These are phyloP conservation scores for Amphiura filiformis DNA, from an alignment of 35 echinoderm and acorn worm genomes.

Conservation along the genomic window DNA sequence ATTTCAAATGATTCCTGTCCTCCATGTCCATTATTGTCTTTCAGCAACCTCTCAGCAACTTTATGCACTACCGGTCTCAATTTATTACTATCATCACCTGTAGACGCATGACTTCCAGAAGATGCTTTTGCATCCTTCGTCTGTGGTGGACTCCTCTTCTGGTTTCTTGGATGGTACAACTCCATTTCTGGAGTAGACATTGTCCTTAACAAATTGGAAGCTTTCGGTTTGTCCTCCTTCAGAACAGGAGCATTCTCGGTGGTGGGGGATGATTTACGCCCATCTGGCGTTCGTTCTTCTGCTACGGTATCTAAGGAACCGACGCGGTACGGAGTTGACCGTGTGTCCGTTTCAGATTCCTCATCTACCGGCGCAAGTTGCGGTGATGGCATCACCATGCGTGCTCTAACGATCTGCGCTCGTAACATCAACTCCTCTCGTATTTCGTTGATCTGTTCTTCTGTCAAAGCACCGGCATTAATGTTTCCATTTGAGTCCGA, in stretches of 20 bases:
- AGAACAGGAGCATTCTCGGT: background rate
- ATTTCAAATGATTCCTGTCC: slow-evolving; percentile 58
- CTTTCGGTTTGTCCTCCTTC: background rate
- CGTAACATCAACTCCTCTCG: background rate
- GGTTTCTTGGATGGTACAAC: background rate
- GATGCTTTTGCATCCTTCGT: background rate
- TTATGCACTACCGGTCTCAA: background rate
- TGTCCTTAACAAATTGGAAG: background rate
- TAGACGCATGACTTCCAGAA: background rate
- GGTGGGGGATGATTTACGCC: background rate
- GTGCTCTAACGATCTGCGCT: background rate
- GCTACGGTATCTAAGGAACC: background rate
- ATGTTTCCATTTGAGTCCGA: background rate
- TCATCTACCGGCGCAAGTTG: slow-evolving; percentile 15
- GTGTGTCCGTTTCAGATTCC: background rate
- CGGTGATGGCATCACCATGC: slow-evolving; percentile 31
- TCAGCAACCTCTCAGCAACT: background rate
- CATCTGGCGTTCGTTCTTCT: background rate
- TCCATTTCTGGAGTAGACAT: background rate
- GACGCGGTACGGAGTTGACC: background rate
- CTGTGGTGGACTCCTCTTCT: background rate
- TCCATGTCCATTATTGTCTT: background rate
- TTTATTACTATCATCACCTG: background rate
- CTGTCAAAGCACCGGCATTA: background rate
- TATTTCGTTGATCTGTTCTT: background rate